Conservation (phyloP, 2,888 invertebrate genomes). For the Acanthococcus lagerstroemiae region DNA sequence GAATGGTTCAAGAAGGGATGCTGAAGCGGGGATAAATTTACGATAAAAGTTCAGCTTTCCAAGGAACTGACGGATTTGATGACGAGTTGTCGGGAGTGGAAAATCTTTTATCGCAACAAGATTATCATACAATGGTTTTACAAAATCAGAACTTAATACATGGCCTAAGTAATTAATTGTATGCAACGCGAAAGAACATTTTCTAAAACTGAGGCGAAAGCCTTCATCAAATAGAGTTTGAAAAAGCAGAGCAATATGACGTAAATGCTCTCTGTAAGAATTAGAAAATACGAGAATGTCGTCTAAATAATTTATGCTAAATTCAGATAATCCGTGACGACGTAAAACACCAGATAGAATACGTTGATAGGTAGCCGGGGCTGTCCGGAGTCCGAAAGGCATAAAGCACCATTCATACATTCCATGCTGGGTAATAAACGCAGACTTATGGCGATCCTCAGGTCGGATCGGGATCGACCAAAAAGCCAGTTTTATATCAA, state of each 20-base stretch:
- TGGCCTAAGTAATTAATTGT: slow-evolving; percentile 26
- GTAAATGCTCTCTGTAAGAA: slow-evolving; percentile 35
- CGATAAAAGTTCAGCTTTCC: slow-evolving; percentile 31
- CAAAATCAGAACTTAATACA: slow-evolving; percentile 9
- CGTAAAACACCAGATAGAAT: neutral
- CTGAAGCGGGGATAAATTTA: slow-evolving; percentile 15
- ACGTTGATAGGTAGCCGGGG: neutral
- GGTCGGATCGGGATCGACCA: slow-evolving; percentile 38
- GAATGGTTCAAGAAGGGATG: slow-evolving; percentile 14
- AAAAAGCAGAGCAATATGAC: slow-evolving; percentile 34
- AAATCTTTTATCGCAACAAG: slow-evolving; percentile 22
- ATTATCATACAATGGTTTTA: slow-evolving; percentile 26
- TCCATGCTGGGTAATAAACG: slow-evolving; percentile 19
- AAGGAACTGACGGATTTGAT: slow-evolving; percentile 23
- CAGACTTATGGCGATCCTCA: slow-evolving; percentile 17
- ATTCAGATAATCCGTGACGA: neutral
- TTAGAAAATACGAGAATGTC: slow-evolving; percentile 32
- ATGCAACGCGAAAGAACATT: slow-evolving; percentile 17
- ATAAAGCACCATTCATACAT: neutral
- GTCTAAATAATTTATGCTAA: neutral
- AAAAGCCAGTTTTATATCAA: slow-evolving; percentile 41
- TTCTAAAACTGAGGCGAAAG: slow-evolving; percentile 13
- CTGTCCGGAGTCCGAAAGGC: slow-evolving; percentile 20
- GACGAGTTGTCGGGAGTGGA: slow-evolving; percentile 13
- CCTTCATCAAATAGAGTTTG: slow-evolving; percentile 32